A percentile compares a stretch with the other conserved stretches of the same genome.
Conservation (phyloP, 2,888 invertebrate genomes). For the Diploptera punctata region DNA sequence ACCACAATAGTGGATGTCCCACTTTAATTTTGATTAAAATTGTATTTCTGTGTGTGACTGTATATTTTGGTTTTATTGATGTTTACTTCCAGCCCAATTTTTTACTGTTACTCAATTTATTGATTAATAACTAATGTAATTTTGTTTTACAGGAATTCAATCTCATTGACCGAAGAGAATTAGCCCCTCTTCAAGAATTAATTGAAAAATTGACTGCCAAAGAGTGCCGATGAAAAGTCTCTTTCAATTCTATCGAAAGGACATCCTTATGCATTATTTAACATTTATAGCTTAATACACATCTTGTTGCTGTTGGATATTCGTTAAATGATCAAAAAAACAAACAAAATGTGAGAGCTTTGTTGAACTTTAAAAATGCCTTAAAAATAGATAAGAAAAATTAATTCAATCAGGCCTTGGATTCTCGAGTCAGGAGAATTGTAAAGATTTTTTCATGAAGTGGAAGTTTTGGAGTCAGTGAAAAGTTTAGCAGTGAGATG, state of each 20-base stretch:
- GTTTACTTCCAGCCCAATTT: no score
- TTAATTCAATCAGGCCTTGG: neutral
- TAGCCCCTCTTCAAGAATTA: constrained; percentile 96
- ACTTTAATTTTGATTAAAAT: no score
- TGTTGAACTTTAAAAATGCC: neutral
- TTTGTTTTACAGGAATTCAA: constrained; percentile 96
- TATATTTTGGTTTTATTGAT: no score
- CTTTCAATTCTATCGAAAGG: neutral
- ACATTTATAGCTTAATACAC: no score
- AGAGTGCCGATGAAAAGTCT: constrained; percentile 75
- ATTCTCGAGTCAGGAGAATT: no score
- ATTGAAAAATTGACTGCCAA: constrained; percentile 95
- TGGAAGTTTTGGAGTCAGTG: no score
- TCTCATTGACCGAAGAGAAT: constrained; percentile 94
- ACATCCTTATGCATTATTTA: neutral
- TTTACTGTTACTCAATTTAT: no score
- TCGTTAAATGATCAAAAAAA: neutral
- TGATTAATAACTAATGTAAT: no score
- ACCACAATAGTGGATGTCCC: no score
- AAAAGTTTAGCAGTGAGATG: no score
- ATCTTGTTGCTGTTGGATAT: neutral
- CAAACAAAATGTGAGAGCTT: constrained; percentile 17
- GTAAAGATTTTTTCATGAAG: no score
- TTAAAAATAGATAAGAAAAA: neutral
- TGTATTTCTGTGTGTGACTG: no score